Evolutionary conservation across 2,113 vertebrate genomes (phyloP), one percentile per base, ranked within the genome.

Genomic region (Phrynosoma platyrhinos): DNA sequence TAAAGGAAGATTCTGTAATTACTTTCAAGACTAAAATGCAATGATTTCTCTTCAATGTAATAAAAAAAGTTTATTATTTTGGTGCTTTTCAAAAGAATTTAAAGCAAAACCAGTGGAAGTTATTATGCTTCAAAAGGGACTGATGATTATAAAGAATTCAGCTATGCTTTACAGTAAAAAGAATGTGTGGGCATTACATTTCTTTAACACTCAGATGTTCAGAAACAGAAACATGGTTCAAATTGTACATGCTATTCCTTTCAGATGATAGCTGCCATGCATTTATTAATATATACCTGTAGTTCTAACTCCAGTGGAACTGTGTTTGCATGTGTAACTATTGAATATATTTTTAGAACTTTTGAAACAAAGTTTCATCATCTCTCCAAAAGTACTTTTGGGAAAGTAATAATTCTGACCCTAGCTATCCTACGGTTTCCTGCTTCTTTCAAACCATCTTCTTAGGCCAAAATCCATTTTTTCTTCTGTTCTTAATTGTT

Each of bases 1-100:
- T 84, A 91, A 91, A 89, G 91, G 62, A 6, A 95, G 81, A 92
- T 95, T 93, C 92, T 16, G 5, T 88, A 94, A 92, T 93, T 95
- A 90, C 91, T 90, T 92, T 88, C 84, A 90, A 92, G 90, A 84
- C 84, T 81, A 93, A 95, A 92, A 95, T 87, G 90, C 69, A 95
- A 84, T 16, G 0, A 72, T 91, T 93, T 93, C 16, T 93, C 93
- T 82, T 91, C 77, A 66, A 52, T 83, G 80, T 58, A 78, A 91
- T 90, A 90, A 92, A 74, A 36, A 90, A 95, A 92, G 84, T 94
- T 95, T 89, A 84, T 85, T 71, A 71, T 87, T 4, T 77, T 68
- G 69, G 77, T 32, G 36, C 90, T 87, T 77, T 88, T 88, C 94
- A 84, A 88, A 86, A 18, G 23, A 91, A 90, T 90, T 88, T 80